These are phyloP conservation scores for Alloplasta piceator DNA, from an alignment of 2,888 invertebrate species.

Conservation along the genomic window DNA sequence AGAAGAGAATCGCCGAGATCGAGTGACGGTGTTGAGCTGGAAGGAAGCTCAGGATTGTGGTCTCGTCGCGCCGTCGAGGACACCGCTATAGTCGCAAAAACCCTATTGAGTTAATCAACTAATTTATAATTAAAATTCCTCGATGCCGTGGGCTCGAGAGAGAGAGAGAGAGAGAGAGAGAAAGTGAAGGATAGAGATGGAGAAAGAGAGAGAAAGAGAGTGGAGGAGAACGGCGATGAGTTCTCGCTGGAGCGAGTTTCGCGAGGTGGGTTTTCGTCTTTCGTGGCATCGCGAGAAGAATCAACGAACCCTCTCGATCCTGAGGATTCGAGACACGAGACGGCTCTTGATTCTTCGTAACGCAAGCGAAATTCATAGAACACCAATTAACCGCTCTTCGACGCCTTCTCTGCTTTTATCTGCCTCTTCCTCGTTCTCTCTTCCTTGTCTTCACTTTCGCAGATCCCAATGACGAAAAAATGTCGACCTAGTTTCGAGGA, in stretches of 20 bases:
- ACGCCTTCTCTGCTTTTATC: slow-evolving; percentile 64
- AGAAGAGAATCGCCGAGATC: slow-evolving; percentile 30
- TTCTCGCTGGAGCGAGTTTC: slow-evolving; percentile 13
- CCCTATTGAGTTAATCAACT: slow-evolving; percentile 84
- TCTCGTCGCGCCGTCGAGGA: slow-evolving; percentile 71
- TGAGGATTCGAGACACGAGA: slow-evolving; percentile 46
- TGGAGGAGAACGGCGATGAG: slow-evolving; percentile 46
- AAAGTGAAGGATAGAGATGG: slow-evolving; percentile 11
- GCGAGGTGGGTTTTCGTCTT: slow-evolving; percentile 57
- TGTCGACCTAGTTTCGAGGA: slow-evolving; percentile 74
- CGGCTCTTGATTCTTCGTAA: slow-evolving; percentile 80
- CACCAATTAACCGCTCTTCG: slow-evolving; percentile 81
- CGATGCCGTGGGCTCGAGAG: slow-evolving; percentile 72
- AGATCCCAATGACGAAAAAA: slow-evolving; percentile 66
- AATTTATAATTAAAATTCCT: slow-evolving; percentile 84
- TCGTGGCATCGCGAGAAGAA: slow-evolving; percentile 63
- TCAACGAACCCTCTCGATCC: slow-evolving; percentile 42
- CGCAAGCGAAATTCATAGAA: slow-evolving; percentile 82
- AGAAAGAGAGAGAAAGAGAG: slow-evolving; percentile 19
- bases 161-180: slow-evolving; percentile 42
- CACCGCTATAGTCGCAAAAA: slow-evolving; percentile 80
- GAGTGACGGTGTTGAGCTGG: slow-evolving; percentile 50
- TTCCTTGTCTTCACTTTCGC: slow-evolving; percentile 42
- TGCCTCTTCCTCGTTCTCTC: slow-evolving; percentile 55
- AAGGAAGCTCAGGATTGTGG: slow-evolving; percentile 51